phyloP scores from a whole-genome alignment of 2,888 invertebrate genomes.

The Drepanosiphum platanoidis region DNA sequence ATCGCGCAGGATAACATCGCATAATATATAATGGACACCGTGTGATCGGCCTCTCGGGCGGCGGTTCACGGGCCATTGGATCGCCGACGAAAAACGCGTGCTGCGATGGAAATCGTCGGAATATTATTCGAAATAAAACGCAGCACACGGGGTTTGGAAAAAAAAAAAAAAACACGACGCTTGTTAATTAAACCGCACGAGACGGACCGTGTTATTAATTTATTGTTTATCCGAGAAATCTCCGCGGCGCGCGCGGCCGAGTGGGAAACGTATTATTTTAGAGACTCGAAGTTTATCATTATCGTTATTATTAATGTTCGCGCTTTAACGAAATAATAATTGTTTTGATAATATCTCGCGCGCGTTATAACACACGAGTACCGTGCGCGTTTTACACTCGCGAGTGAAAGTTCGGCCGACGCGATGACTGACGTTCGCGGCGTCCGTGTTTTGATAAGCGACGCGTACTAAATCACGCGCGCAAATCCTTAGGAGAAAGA shows the following conservation, averaged over 20 bases:
- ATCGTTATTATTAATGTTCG: background rate
- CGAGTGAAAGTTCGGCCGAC: constrained; percentile 32
- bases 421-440: no score
- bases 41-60: no score
- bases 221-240: constrained; percentile 5
- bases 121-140: background rate
- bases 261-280: constrained; percentile 7
- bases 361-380: background rate
- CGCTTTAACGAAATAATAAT: constrained; percentile 35
- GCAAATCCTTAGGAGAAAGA: no score
- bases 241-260: background rate
- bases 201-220: background rate
- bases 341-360: constrained; percentile 36
- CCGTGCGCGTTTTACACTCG: no score
- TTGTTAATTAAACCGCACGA: constrained; percentile 1
- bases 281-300: background rate
- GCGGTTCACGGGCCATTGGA: no score
- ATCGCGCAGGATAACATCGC: no score
- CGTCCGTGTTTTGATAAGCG: constrained; percentile 18
- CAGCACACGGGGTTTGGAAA: background rate
- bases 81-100: background rate
- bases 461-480: constrained; percentile 7
- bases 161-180: constrained; percentile 15
- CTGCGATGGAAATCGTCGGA: background rate
- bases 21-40: no score